A percentile compares a stretch with the other conserved stretches of the same genome.
phyloP scores from a whole-genome alignment of 1,140 invertebrate species.

The Telenomus remus region DNA sequence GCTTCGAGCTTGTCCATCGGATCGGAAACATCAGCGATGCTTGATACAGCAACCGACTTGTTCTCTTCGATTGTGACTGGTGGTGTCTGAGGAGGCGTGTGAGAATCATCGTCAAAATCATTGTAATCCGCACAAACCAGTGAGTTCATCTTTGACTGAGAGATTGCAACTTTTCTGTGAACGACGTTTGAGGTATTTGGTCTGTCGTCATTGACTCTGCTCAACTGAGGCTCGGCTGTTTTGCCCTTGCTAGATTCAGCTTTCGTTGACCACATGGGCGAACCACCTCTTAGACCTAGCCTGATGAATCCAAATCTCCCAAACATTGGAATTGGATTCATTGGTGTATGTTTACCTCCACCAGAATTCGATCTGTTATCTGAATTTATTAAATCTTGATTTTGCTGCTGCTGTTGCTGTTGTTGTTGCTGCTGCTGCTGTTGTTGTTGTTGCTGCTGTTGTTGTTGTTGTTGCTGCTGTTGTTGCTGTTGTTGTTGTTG shows the following conservation, averaged over 20 bases:
- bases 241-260: constrained; percentile 71
- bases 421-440: constrained; percentile 38
- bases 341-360: constrained; percentile 71
- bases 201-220: constrained; percentile 62
- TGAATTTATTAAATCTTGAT: constrained; percentile 55
- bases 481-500: constrained; percentile 53
- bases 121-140: constrained; percentile 80
- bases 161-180: constrained; percentile 72
- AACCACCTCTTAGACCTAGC: constrained; percentile 82
- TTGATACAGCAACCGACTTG: constrained; percentile 58
- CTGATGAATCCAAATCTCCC: constrained; percentile 77
- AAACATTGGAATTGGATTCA: constrained; percentile 76
- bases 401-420: constrained; percentile 65
- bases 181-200: constrained; percentile 75
- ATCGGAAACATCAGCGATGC: constrained; percentile 57
- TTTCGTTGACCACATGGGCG: constrained; percentile 81
- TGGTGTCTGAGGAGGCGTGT: constrained; percentile 77
- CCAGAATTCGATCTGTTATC: constrained; percentile 71
- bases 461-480: constrained; percentile 40
- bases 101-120: constrained; percentile 80
- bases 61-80: constrained; percentile 64
- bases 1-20: constrained; percentile 67
- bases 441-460: constrained; percentile 50
- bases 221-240: constrained; percentile 69
- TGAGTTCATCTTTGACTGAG: constrained; percentile 76